Conservation (phyloP, 2,888 invertebrate genomes). For the Gymnocheta viridis region DNA sequence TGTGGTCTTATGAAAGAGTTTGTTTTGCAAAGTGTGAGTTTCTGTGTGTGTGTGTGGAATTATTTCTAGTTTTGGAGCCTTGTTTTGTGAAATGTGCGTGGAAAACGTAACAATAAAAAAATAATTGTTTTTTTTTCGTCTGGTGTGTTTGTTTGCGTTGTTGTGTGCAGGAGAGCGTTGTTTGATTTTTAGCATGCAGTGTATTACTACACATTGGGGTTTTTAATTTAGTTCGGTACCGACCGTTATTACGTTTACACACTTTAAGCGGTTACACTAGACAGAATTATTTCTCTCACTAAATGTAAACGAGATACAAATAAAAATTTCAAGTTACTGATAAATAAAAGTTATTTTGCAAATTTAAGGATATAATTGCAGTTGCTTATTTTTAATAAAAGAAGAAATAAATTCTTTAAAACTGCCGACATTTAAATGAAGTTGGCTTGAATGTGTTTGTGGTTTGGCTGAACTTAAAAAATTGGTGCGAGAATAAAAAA, state of each 20-base stretch:
- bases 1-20: background rate
- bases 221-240: constrained; percentile 76
- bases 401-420: background rate
- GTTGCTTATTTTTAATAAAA: too few relatives aligned
- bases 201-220: constrained; percentile 20
- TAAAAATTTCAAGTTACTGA: constrained; percentile 7
- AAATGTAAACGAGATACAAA: constrained; percentile 33
- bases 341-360: background rate
- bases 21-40: background rate
- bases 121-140: constrained; percentile 22
- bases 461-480: background rate
- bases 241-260: constrained; percentile 77
- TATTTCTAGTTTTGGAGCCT: constrained; percentile 55
- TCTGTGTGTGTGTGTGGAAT: constrained; percentile 12
- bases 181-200: constrained; percentile 47
- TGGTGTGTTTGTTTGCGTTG: background rate
- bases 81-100: constrained; percentile 55
- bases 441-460: background rate
- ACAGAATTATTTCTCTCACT: constrained; percentile 7
- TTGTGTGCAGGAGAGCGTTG: background rate
- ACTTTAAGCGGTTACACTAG: constrained; percentile 66
- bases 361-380: background rate
- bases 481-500: constrained; percentile 24
- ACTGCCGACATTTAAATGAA: constrained; percentile 14
- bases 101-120: constrained; percentile 57